Evolutionary conservation across 2,888 invertebrate genomes (phyloP).

Genomic region (Rotaria sp.): DNA sequence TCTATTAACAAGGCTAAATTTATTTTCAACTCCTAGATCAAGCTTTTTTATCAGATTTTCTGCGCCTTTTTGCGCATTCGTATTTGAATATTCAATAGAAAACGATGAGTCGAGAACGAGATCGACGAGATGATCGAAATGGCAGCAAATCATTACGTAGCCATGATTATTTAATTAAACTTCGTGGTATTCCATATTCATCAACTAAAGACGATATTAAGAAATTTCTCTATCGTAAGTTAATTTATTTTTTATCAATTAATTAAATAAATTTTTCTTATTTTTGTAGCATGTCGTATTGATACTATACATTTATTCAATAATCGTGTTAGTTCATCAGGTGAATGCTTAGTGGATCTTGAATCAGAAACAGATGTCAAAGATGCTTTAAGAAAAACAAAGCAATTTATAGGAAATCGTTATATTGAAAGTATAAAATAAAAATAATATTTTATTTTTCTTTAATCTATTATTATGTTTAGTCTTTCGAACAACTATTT

Average conservation of each 20-base stretch:
- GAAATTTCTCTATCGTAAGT: conserved; percentile 7
- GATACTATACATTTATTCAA: background rate
- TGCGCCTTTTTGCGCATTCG: no score
- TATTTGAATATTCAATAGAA: background rate
- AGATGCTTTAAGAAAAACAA: background rate
- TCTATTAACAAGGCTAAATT: no score
- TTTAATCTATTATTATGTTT: background rate
- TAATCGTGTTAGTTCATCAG: background rate
- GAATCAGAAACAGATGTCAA: background rate
- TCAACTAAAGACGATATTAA: background rate
- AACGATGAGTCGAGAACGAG: background rate
- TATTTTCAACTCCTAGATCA: no score
- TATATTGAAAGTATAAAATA: background rate
- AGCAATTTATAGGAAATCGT: background rate
- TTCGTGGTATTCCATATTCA: background rate
- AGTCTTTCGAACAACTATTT: background rate
- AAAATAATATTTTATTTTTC: no score
- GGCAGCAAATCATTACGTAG: background rate
- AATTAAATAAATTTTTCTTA: background rate
- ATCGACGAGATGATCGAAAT: background rate
- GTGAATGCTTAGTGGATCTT: conserved; percentile 1
- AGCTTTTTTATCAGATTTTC: no score
- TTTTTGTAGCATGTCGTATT: background rate
- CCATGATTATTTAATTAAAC: background rate
- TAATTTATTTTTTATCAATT: background rate